Conservation (phyloP, 1,140 invertebrate species). For the Nasonia giraulti region DNA sequence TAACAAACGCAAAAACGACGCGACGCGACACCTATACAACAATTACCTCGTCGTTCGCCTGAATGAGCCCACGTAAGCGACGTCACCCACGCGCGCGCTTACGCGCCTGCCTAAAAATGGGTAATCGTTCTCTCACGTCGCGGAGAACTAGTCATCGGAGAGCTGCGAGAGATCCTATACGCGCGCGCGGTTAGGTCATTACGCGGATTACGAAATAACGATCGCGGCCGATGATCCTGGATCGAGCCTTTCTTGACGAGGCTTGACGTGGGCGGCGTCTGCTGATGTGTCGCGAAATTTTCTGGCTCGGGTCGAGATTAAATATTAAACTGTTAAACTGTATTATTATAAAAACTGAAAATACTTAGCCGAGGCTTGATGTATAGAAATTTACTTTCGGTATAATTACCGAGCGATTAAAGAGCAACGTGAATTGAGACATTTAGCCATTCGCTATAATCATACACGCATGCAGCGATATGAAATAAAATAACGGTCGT, state of each 20-base stretch:
- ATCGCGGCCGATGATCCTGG: slow-evolving; percentile 8
- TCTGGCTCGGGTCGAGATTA: too few species aligned
- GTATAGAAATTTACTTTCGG: too few species aligned
- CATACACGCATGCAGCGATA: too few species aligned
- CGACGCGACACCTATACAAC: too few species aligned
- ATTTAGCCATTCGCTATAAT: too few species aligned
- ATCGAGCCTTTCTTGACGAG: slow-evolving; percentile 9
- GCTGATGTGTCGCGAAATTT: neutral
- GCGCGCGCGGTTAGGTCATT: neutral
- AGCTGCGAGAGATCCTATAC: neutral
- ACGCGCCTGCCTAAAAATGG: slow-evolving; percentile 31
- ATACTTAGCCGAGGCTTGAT: neutral
- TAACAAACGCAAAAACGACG: neutral
- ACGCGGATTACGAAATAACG: slow-evolving; percentile 26
- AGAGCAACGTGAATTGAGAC: too few species aligned
- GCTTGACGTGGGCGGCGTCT: neutral
- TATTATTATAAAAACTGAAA: neutral
- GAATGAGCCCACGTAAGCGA: neutral
- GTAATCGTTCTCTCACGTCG: slow-evolving; percentile 3
- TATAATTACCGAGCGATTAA: too few species aligned
- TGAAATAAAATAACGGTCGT: neutral
- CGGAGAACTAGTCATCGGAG: neutral
- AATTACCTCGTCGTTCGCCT: too few species aligned
- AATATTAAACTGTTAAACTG: too few species aligned
- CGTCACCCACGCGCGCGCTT: neutral